Conservation (phyloP, 2,113 vertebrate genomes). For the Varanus komodoensis region DNA sequence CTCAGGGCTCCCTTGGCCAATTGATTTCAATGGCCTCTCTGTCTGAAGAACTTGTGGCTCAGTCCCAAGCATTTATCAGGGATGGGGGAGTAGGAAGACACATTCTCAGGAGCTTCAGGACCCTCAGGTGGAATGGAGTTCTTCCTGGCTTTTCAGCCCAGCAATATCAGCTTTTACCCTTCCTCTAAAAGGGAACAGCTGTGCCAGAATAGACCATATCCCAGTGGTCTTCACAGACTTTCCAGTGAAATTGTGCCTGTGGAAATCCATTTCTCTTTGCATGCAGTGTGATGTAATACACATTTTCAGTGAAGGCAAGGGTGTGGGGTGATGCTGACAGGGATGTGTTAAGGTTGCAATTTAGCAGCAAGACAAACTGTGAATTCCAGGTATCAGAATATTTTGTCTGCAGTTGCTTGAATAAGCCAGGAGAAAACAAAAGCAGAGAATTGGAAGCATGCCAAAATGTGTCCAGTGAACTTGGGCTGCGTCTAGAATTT, state of each 20-base stretch:
- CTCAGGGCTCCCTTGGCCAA: background rate
- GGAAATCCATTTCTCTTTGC: conserved; percentile 74
- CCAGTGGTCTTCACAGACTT: conserved; percentile 68
- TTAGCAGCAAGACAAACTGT: conserved; percentile 73
- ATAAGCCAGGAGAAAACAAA: background rate
- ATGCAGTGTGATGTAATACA: conserved; percentile 76
- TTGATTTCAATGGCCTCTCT: background rate
- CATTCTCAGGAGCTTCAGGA: background rate
- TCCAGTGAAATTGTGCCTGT: conserved; percentile 72
- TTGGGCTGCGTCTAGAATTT: background rate
- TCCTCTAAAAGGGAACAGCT: too few relatives aligned
- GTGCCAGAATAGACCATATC: too few relatives aligned
- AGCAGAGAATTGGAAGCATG: background rate
- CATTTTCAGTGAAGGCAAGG: conserved; percentile 75
- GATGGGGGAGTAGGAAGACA: background rate
- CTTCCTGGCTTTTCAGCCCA: too few relatives aligned
- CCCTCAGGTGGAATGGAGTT: too few relatives aligned
- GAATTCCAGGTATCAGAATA: conserved; percentile 71
- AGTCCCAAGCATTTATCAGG: too few relatives aligned
- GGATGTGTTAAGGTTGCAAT: conserved; percentile 71
- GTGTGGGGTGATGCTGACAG: conserved; percentile 38
- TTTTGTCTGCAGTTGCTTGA: conserved; percentile 41
- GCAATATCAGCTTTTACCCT: too few relatives aligned
- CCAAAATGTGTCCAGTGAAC: conserved; percentile 39
- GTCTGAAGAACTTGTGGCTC: too few relatives aligned